Evolutionary conservation across 1,140 invertebrate species (phyloP), one percentile per base, ranked within the genome.

Genomic region (Calosoma granatense): DNA sequence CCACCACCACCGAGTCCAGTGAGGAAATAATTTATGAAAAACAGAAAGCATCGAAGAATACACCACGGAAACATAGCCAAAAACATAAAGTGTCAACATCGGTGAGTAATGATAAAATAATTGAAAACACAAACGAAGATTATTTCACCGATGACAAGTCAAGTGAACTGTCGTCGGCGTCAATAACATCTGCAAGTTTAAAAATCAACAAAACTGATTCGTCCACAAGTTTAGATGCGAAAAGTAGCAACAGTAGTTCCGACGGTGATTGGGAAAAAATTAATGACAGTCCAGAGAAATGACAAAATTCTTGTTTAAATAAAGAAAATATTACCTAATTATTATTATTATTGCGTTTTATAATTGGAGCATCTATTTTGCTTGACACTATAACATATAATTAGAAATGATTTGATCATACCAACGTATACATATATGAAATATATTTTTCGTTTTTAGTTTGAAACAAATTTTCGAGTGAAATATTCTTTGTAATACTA

Each of bases 221-320:
- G 3, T 55, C 60, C 17, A 47, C 51, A 6, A 67, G 64, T 60
- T 59, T 64, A 56, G 63, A 59, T 2, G 55, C 64, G 15, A 61
- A 56, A 47, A 68, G 66, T 59, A 70, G 68, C 59, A 65, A 58
- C 26, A 68, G 65, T 52, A 71, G 70, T 58, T 64, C 64, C 15
- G 70, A 72, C 57, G 69, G 65, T 22, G 70, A 72, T 56, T 72
- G 70, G 70, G 70, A 71, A 61, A 71, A 69, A 62, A 65, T 72
- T 20, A 64, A 59, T 41, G 63, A 65, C 53, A 56, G 62, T 54
- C 4, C 15, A 47, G 41, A 47, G 41, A 47, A 47, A 47, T 47
- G 17, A 47, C 26, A 30, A 30, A 4, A 30, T 4, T 6, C 14
- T 14, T 30, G 26, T 30, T 30, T 30, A 6, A 30, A 6, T 30